phyloP scores from a whole-genome alignment of 1,140 invertebrate genomes.

The Zaprionus africanus region DNA sequence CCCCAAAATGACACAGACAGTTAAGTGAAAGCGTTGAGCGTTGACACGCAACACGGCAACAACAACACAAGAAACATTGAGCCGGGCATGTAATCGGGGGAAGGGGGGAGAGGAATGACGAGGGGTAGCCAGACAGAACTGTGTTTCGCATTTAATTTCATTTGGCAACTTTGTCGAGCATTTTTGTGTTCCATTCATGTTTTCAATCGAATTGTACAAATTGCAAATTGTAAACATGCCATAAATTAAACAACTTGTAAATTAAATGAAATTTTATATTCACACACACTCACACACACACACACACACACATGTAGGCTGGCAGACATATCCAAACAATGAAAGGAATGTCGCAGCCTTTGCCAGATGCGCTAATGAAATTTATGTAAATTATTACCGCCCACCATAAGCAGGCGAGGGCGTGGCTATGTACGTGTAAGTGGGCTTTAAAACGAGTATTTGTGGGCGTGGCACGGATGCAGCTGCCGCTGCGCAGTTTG shows the following conservation, averaged over 20 bases:
- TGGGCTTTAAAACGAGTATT: conserved; percentile 17
- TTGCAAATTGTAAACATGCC: conserved; percentile 79
- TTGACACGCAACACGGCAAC: conserved; percentile 68
- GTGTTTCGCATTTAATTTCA: conserved; percentile 73
- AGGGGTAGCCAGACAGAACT: conserved; percentile 19
- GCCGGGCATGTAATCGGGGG: conserved; percentile 32
- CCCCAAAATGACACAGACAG: conserved; percentile 74
- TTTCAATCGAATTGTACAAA: conserved; percentile 79
- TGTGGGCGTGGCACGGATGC: conserved; percentile 8
- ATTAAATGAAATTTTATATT: conserved; percentile 74
- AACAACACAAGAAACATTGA: conserved; percentile 38
- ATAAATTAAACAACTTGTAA: conserved; percentile 79
- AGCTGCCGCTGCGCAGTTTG: conserved; percentile 58
- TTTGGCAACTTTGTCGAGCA: conserved; percentile 71
- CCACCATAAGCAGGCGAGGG: conserved; percentile 46
- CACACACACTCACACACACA: conserved; percentile 16
- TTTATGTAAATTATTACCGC: conserved; percentile 76
- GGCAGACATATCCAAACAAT: conserved; percentile 12
- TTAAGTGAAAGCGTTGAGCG: conserved; percentile 73
- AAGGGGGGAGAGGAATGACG: background rate
- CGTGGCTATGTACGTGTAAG: conserved; percentile 28
- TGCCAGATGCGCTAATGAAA: conserved; percentile 75
- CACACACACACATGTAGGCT: background rate
- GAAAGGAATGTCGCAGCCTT: conserved; percentile 47
- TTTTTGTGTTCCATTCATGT: conserved; percentile 37